These are phyloP conservation scores for Timandra comae DNA, from an alignment of 2,888 invertebrate genomes.

Conservation along the genomic window DNA sequence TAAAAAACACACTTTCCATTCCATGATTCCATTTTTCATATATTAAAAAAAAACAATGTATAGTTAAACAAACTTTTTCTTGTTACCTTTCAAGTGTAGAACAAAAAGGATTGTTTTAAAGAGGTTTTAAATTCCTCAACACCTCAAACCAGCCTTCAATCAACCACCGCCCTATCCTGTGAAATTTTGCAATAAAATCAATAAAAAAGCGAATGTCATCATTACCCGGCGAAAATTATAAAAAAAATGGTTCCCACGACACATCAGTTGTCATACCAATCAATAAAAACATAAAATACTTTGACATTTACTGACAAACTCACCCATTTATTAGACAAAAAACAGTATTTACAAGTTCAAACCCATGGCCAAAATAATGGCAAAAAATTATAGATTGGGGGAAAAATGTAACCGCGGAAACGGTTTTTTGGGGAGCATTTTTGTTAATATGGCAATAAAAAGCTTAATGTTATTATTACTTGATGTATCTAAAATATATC, in stretches of 20 bases:
- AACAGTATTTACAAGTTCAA: slow-evolving; percentile 44
- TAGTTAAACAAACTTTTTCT: no score
- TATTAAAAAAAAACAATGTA: no score
- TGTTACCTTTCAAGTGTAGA: no score
- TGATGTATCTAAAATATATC: no score
- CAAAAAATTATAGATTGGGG: slow-evolving; percentile 32
- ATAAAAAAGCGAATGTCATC: slow-evolving; percentile 59
- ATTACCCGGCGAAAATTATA: slow-evolving; percentile 37
- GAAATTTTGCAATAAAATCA: slow-evolving; percentile 34
- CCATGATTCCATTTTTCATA: no score
- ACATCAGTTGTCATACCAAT: slow-evolving; percentile 42
- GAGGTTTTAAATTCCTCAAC: no score
- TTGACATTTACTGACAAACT: slow-evolving; percentile 67
- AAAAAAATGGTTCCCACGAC: slow-evolving; percentile 53
- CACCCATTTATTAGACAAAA: slow-evolving; percentile 39
- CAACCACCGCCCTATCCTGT: slow-evolving; percentile 13
- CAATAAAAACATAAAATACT: slow-evolving; percentile 66
- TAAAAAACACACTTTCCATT: no score
- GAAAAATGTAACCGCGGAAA: slow-evolving; percentile 52
- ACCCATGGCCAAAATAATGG: slow-evolving; percentile 37
- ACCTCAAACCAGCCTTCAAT: no score
- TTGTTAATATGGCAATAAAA: not conserved
- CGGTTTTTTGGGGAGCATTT: slow-evolving; percentile 9
- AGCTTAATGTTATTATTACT: slow-evolving; percentile 7
- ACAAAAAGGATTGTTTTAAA: no score